Base-by-base conservation (phyloP, 2,888 invertebrate species). In the Catocala fraxini region DNA sequence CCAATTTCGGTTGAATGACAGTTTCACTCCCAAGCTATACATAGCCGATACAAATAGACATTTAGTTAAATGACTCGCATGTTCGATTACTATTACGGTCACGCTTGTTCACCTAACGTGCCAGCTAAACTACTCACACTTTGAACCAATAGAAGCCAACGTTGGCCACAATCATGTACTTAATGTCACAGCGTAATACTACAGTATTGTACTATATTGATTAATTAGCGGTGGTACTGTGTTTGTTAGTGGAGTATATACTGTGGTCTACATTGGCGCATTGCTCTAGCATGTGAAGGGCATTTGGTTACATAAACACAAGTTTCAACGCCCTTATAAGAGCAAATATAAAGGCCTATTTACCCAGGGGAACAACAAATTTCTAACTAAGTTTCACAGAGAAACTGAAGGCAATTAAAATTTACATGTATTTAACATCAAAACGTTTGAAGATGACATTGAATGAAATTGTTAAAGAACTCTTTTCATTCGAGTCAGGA, bases 31-130 rank as follows among this genome's bases (percentile, higher is more conserved):
- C 47, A 59, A 66, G 52, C 46, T 66, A 43, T 49, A 61, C 55
- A 53, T 61, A 42, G 48, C 56, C 45, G 54, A 63, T 65, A 73
- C 49, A 66, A 73, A 76, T 63, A 62, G 66, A 45, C 59, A 62
- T 76, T 72, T 64, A 76, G 77, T 73, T 73, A 60, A 76, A 73
- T 73, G 73, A 63, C 41, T 66, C 56, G 77, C 55, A 60, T 39
- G 64, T 54, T 76, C 73, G 61, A 73, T 73, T 69, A 76, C 56
- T 64, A 64, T 73, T 73, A 65, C 48, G 56, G 59, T 51, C 49
- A 59, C 62, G 53, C 46, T 52, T 55, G 48, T 13, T 45, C n/a
- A 34, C n/a, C 9, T n/a, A 43, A 43, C 12, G 12, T 43, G 34
- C n/a, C 9, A 34, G 43, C 11, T 42, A 15, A 52, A n/a, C 10